A percentile compares a stretch with the other conserved stretches of the same genome.
These are phyloP conservation scores for Pangasianodon gigas DNA, from an alignment of 2,113 vertebrate species.

Conservation along the genomic window DNA sequence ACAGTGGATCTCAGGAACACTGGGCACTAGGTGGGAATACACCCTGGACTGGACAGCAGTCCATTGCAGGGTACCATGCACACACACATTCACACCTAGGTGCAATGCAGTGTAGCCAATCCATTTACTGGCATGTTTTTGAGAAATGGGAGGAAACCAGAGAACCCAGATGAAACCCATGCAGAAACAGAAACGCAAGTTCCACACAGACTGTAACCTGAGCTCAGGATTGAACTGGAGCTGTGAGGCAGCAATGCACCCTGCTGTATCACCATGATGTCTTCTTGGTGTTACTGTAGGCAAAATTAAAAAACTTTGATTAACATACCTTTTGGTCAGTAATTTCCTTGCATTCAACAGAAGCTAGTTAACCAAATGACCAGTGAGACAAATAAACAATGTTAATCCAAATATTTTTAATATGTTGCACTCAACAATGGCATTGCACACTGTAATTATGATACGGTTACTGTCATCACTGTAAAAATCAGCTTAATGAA, in stretches of 20 bases:
- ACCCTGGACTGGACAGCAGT: not conserved
- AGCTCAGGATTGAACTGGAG: not conserved
- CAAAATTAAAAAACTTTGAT: not conserved
- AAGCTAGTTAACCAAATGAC: not conserved
- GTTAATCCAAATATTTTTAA: not conserved
- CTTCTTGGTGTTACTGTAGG: not conserved
- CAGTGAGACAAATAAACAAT: not conserved
- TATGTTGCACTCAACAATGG: not conserved
- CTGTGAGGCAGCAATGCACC: not conserved
- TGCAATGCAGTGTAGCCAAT: not conserved
- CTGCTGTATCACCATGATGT: not conserved
- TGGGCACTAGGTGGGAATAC: not conserved
- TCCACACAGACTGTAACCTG: not conserved
- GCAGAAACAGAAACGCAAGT: not conserved
- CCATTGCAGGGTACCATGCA: not conserved
- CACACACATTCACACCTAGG: not conserved
- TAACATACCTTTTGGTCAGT: not conserved
- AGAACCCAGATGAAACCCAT: not conserved
- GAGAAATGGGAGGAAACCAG: not conserved
- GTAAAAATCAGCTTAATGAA: not conserved
- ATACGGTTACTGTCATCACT: not conserved
- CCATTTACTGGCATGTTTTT: not conserved
- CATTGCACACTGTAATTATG: not conserved
- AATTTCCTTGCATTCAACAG: not conserved
- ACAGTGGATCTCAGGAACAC: not conserved